Evolutionary conservation across 2,113 vertebrate genomes (phyloP), one percentile per base, ranked within the genome.

Genomic region (Accipiter cooperii): DNA sequence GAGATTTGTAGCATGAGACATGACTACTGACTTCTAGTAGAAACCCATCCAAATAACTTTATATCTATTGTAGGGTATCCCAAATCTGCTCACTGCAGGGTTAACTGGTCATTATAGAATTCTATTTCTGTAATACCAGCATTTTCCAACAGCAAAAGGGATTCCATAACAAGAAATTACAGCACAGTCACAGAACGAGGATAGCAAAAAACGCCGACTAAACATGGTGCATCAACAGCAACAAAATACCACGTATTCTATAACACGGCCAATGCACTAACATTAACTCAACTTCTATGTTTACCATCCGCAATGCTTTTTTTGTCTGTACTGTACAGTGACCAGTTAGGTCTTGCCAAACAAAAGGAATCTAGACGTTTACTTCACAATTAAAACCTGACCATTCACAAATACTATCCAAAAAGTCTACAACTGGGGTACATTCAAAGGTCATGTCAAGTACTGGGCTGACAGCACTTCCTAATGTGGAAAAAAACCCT

Each of bases 261-360:
- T 24, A 17, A 22, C 38, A 1, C 1, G 1, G 47, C 25, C 38
- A 42, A 24, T 1, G 13, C 13, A 1, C 57, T 3, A 22, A 16
- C 1, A 3, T 36, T 4, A 19, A 9, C 17, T 13, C 9, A 17
- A 10, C 38, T 29, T 26, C 28, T 8, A 2, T 1, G 40, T 65
- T 57, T 58, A 63, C 17, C 31, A 34, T 5, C 31, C 10, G 2
- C 7, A 42, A 6, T 2, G 1, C 15, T 19, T 38, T 36, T 58
- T 33, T 21, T 10, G 25, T 8, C 36, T 1, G 31, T 2, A 3
- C 46, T 0, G 29, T 0, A 19, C 20, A 17, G 8, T 3, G 1
- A 46, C 4, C 25, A 6, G 8, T 26, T 24, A 6, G 17, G 33
- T 49, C 71, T 18, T 4, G 29, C 21, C 73, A 14, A 65, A 65